These are phyloP conservation scores for Rostratula benghalensis DNA, from an alignment of 2,113 vertebrate species.

Conservation along the genomic window DNA sequence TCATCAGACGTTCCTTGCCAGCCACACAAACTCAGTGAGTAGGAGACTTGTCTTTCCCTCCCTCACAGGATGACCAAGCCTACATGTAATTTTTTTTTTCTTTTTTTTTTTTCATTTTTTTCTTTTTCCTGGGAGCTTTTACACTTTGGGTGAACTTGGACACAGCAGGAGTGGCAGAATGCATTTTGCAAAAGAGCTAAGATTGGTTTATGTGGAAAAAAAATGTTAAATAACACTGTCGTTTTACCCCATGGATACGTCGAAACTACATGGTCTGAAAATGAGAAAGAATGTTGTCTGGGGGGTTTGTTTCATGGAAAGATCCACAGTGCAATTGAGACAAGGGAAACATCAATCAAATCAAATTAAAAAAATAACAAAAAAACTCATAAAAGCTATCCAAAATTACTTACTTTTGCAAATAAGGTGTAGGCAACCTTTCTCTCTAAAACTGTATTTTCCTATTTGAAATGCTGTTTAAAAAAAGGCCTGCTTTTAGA, in stretches of 20 bases:
- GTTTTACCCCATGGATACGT: background rate
- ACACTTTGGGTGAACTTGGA: background rate
- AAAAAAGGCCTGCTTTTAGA: background rate
- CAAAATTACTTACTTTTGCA: background rate
- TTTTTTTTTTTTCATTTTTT: too few species aligned
- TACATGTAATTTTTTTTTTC: background rate
- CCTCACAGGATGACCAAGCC: background rate
- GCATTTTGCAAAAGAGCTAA: background rate
- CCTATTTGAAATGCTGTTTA: background rate
- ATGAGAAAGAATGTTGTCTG: background rate
- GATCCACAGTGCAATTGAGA: background rate
- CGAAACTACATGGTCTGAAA: background rate
- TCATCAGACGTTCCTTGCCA: constrained; percentile 91
- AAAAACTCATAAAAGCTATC: background rate
- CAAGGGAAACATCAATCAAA: background rate
- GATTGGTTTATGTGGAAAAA: background rate
- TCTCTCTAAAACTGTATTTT: background rate
- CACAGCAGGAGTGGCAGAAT: background rate
- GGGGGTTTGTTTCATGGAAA: background rate
- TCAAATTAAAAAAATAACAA: background rate
- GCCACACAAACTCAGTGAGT: constrained; percentile 85
- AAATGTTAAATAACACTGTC: background rate
- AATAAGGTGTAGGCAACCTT: background rate
- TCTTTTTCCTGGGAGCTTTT: background rate
- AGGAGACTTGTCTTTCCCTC: background rate